Evolutionary conservation across 2,888 invertebrate genomes (phyloP).

Genomic region (Cryptophagus acutangulus): DNA sequence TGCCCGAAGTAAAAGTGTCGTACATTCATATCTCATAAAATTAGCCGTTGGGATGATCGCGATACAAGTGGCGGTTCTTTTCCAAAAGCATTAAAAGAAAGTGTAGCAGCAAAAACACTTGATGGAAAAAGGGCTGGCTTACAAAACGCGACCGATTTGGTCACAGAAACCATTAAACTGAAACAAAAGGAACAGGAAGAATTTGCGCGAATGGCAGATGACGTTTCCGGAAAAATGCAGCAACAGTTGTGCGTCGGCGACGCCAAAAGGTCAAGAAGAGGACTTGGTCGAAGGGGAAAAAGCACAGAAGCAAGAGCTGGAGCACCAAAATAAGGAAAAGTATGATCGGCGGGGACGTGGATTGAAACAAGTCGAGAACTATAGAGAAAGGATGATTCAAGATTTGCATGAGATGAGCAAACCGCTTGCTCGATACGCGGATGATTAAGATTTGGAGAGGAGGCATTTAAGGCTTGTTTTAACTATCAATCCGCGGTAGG

Average conservation of each 20-base stretch:
- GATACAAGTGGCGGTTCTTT: too few relatives aligned
- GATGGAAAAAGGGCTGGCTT: slow-evolving; percentile 85
- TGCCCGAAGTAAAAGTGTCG: too few relatives aligned
- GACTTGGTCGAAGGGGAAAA: slow-evolving; percentile 63
- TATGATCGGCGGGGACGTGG: slow-evolving; percentile 84
- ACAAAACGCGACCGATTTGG: slow-evolving; percentile 71
- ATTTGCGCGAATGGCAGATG: slow-evolving; percentile 65
- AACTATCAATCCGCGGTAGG: too few relatives aligned
- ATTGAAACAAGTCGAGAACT: slow-evolving; percentile 75
- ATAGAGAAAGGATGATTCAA: slow-evolving; percentile 63
- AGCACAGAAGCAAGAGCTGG: too few relatives aligned
- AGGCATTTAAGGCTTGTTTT: too few relatives aligned
- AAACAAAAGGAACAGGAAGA: slow-evolving; percentile 66
- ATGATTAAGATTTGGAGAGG: slow-evolving; percentile 83
- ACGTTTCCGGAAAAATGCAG: slow-evolving; percentile 67
- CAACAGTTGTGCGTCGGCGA: slow-evolving; percentile 64
- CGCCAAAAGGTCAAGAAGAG: slow-evolving; percentile 59
- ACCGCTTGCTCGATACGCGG: slow-evolving; percentile 83
- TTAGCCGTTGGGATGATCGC: too few relatives aligned
- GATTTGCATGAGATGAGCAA: slow-evolving; percentile 82
- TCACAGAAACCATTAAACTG: slow-evolving; percentile 65
- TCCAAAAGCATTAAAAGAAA: too few relatives aligned
- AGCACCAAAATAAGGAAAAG: slow-evolving; percentile 66
- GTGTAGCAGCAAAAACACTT: slow-evolving; percentile 69
- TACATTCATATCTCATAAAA: too few relatives aligned